Base-by-base conservation (phyloP, 2,113 vertebrate species). In the Heptranchias perlo region DNA sequence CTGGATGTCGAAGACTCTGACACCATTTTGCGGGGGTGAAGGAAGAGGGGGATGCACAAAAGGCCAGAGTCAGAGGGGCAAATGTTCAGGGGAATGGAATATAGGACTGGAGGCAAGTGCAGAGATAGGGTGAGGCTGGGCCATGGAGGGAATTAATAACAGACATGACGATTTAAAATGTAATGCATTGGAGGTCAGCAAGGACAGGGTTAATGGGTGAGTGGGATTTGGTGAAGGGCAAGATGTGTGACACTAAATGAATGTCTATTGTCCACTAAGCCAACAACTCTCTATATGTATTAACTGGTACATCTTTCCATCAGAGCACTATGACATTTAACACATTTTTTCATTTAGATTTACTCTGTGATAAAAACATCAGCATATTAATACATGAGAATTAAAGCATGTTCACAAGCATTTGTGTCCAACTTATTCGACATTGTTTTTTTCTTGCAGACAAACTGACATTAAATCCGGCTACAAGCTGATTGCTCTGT, bases 381-480 rank as follows among this genome's bases (percentile, higher is more conserved):
- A 44, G 39, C 54, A 35, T 62, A 62, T n/a, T 62, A 64, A 58
- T 39, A 54, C 49, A 54, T 0, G 61, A 58, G 49, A 23, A 23
- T 39, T 93, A 62, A 93, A 93, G 16, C 89, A 62, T 21, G 16
- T 39, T 93, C 89, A 62, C 58, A 39, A 62, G 8, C 58, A 93
- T 10, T 39, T 62, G 6, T 6, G 6, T 93, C 64, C 89, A 93
- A 39, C 58, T n/a, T 61, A 62, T 39, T n/a, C 44, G 89, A n/a
- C 58, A n/a, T 92, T n/a, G n/a, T 93, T 39, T n/a, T 39, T 93
- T 28, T 93, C 58, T 93, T 93, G 58, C 89, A 93, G 89, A 93
- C 21, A 39, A 64, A 93, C 10, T 39, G 89, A 39, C 58, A 58
- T 93, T 62, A 93, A 62, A 62, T 18, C 89, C 39, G 89, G 58